Conservation (phyloP, 2,888 invertebrate genomes). For the Mesochorus sp. region DNA sequence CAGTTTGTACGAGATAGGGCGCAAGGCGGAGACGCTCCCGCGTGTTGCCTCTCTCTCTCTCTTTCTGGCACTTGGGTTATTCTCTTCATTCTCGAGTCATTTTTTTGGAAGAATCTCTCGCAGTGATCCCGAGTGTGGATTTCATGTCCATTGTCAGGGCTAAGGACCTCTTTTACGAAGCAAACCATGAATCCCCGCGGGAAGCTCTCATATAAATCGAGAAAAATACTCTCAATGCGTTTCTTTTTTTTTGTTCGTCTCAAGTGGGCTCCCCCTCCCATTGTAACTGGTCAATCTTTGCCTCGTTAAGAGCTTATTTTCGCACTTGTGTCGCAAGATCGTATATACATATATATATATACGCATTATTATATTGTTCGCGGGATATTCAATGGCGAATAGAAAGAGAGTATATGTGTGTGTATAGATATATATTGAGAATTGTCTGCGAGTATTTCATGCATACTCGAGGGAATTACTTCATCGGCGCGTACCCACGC, state of each 20-base stretch:
- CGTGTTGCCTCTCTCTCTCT: no score
- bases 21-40: slow-evolving; percentile 25
- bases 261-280: slow-evolving; percentile 71
- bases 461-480: slow-evolving; percentile 53
- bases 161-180: slow-evolving; percentile 73
- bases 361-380: slow-evolving; percentile 19
- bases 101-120: slow-evolving; percentile 3
- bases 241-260: slow-evolving; percentile 49
- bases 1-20: slow-evolving; percentile 1
- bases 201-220: slow-evolving; percentile 44
- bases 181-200: slow-evolving; percentile 71
- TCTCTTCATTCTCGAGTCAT: slow-evolving; percentile 19
- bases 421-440: neutral
- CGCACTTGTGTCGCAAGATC: slow-evolving; percentile 72
- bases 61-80: slow-evolving; percentile 9
- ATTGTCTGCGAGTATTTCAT: slow-evolving; percentile 2
- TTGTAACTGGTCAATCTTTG: slow-evolving; percentile 81
- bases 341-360: no score
- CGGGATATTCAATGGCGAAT: neutral
- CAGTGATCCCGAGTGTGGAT: slow-evolving; percentile 74
- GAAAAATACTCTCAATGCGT: slow-evolving; percentile 10
- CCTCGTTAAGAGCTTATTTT: slow-evolving; percentile 82
- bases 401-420: neutral
- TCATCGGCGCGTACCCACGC: slow-evolving; percentile 53
- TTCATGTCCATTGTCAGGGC: slow-evolving; percentile 76